Evolutionary conservation across 2,888 invertebrate genomes (phyloP), one percentile per base, ranked within the genome.

Genomic region (Caenorhabditis virilis): DNA sequence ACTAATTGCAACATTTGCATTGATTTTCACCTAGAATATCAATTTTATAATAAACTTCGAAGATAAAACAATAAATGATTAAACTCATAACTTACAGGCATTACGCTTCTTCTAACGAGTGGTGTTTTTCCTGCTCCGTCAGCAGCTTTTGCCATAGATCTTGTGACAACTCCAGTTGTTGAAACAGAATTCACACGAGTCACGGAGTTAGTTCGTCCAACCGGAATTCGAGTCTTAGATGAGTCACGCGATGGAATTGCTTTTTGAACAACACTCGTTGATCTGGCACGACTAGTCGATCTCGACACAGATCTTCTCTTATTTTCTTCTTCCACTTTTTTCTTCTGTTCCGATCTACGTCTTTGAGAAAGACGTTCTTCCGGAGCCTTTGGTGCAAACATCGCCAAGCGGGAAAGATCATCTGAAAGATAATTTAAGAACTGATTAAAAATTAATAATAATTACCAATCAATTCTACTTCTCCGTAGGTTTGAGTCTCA

Each of bases 351-450:
- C 0, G 64, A 64, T 26, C 64, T 45, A 15, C 64, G 64, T 22
- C 64, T 45, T 20, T 64, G 64, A 18, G 64, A 58, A 4, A 64
- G 55, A 7, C 64, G 58, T 25, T 58, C 54, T 43, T 64, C 64
- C 6, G 64, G 64, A 5, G 36, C 42, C 25, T 64, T 58, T 15
- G 58, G 54, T 6, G 50, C 58, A 18, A 64, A 64, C 64, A 64
- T 58, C 0, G 54, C 30, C 5, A 64, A 23, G 22, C 51, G 54
- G n/a, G 54, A 45, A 11, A 64, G n/a, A 15, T 51, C 47, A 3
- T 58, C 58, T 26, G 46, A 43, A 46, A 63, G 13, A 13, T 51
- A 26, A 38, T 33, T 47, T 26, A 51, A 48, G 23, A 38, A 48
- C 20, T 52, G 42, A 30, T 9, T 4, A 23, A 7, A 7, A 5